Percentiles rank a stretch among this genome's conserved stretches.
These are phyloP conservation scores for Apodemus speciosus DNA, from an alignment of 2,113 vertebrate species.

Conservation along the genomic window DNA sequence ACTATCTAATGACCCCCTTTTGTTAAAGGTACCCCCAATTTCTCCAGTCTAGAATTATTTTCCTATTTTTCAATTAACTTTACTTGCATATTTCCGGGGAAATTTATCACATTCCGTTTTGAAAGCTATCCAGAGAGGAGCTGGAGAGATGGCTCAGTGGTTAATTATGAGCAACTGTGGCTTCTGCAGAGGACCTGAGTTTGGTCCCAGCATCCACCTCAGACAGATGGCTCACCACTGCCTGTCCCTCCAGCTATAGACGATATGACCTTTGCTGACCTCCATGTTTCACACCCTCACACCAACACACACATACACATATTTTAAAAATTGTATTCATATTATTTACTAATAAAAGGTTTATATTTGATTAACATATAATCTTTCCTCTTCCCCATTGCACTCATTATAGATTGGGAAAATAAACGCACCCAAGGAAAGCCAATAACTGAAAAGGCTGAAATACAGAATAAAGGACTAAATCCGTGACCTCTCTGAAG, in stretches of 20 bases:
- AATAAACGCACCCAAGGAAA: constrained; percentile 7
- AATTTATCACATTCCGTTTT: background rate
- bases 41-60: background rate
- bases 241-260: background rate
- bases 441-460: background rate
- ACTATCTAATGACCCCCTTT: constrained; percentile 33
- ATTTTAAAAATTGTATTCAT: background rate
- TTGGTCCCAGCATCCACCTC: too few relatives aligned
- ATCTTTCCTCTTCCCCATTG: background rate
- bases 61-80: constrained; percentile 35
- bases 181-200: background rate
- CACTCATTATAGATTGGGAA: background rate
- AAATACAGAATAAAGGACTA: background rate
- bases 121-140: background rate
- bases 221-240: background rate
- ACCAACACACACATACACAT: background rate
- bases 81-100: background rate
- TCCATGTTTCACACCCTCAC: background rate
- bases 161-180: background rate
- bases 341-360: constrained; percentile 33
- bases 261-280: background rate
- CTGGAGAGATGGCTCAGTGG: background rate
- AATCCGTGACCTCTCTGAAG: background rate
- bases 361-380: background rate
- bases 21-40: constrained; percentile 9